Conservation (phyloP, 2,888 invertebrate species). For the Latrodectus hesperus region DNA sequence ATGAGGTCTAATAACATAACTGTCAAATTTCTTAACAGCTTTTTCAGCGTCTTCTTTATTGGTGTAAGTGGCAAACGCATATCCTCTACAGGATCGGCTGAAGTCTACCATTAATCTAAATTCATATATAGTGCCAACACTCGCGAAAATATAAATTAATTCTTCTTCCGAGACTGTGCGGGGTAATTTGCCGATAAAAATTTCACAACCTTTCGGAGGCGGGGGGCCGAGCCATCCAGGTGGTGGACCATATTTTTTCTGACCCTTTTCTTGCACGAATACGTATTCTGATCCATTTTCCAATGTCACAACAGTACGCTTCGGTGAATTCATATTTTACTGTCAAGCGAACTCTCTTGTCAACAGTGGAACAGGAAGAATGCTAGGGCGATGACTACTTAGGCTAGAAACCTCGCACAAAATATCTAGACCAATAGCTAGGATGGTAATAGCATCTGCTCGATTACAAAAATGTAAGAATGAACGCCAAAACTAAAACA, state of each 20-base stretch:
- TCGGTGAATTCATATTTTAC: not conserved
- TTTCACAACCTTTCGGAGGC: slow-evolving; percentile 83
- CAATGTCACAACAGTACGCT: too few species aligned
- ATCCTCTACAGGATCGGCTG: slow-evolving; percentile 84
- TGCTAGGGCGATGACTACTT: not conserved
- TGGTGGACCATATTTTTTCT: slow-evolving; percentile 80
- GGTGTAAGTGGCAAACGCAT: slow-evolving; percentile 83
- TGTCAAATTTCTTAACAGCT: slow-evolving; percentile 82
- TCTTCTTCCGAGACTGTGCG: slow-evolving; percentile 85
- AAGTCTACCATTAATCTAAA: slow-evolving; percentile 85
- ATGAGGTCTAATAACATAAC: slow-evolving; percentile 81
- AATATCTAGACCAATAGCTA: too few species aligned
- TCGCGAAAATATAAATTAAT: slow-evolving; percentile 82
- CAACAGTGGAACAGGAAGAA: not conserved
- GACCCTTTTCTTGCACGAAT: slow-evolving; percentile 85
- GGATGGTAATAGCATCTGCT: not conserved
- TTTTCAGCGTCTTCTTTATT: slow-evolving; percentile 79
- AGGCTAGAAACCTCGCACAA: too few species aligned
- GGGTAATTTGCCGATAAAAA: slow-evolving; percentile 87
- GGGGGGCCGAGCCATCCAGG: slow-evolving; percentile 79
- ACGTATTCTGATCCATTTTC: not conserved
- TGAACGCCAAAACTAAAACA: slow-evolving; percentile 8
- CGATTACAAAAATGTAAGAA: not conserved
- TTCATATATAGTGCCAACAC: slow-evolving; percentile 82
- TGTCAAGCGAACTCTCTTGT: not conserved